Percentiles rank a stretch among this genome's conserved stretches.
Evolutionary conservation across 2,888 invertebrate genomes (phyloP).

Genomic region (Caenorhabditis sulstoni): DNA sequence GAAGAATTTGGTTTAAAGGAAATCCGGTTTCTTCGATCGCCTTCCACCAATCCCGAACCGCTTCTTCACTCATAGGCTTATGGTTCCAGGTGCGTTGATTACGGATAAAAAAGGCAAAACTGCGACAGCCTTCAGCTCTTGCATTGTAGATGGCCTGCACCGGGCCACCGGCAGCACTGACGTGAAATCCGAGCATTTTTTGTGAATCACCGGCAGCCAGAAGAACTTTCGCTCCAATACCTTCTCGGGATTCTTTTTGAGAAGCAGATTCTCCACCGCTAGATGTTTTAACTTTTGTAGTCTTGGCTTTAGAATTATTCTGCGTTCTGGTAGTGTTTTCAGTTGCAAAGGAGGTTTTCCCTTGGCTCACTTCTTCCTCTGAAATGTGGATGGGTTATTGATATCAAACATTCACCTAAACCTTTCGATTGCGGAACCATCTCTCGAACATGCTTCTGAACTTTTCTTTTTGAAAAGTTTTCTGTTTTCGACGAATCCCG

Average conservation of each 20-base stretch:
- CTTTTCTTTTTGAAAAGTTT: constrained; percentile 32
- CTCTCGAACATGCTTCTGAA: too few species aligned
- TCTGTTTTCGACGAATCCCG: constrained; percentile 7
- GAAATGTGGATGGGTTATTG: too few species aligned
- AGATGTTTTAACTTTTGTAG: background rate
- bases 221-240: constrained; percentile 53
- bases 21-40: constrained; percentile 77
- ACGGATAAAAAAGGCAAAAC: constrained; percentile 81
- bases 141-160: constrained; percentile 81
- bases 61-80: constrained; percentile 73
- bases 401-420: too few species aligned
- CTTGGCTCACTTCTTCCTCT: too few species aligned
- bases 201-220: constrained; percentile 45
- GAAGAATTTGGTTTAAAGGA: constrained; percentile 77
- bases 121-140: constrained; percentile 79
- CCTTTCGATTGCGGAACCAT: too few species aligned
- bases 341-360: too few species aligned
- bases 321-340: too few species aligned
- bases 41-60: constrained; percentile 78
- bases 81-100: constrained; percentile 78
- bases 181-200: constrained; percentile 75
- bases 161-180: constrained; percentile 80
- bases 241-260: constrained; percentile 31
- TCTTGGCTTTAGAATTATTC: background rate
- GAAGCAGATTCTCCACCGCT: constrained; percentile 34